Percentiles rank a stretch among this genome's conserved stretches.
Conservation (phyloP, 2,113 vertebrate species). For the Corythaixoides concolor region DNA sequence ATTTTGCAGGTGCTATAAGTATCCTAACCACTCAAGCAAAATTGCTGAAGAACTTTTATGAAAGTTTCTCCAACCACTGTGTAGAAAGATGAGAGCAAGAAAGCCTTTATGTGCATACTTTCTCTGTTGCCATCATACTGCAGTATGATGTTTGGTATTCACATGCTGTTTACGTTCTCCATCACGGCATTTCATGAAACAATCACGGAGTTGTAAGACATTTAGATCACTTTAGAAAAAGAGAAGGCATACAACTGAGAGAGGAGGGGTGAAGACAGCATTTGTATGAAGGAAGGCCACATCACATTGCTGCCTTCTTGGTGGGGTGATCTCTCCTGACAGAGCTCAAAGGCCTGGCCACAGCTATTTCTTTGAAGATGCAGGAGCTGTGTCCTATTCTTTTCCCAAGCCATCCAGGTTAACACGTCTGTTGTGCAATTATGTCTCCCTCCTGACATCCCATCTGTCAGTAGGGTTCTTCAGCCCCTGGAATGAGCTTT, state of each 20-base stretch:
- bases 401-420: neutral
- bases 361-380: conserved; percentile 10
- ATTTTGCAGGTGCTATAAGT: neutral
- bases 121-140: neutral
- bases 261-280: neutral
- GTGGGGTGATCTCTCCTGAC: neutral
- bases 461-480: neutral
- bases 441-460: neutral
- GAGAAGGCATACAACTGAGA: neutral
- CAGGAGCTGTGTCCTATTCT: neutral
- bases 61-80: neutral
- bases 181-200: neutral
- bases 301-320: neutral
- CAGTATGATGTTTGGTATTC: neutral
- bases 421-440: conserved; percentile 6
- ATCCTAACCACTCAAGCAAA: neutral
- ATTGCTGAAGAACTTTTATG: neutral
- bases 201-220: neutral
- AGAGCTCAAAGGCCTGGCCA: conserved; percentile 14
- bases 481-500: conserved; percentile 9
- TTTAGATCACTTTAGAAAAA: neutral
- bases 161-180: neutral
- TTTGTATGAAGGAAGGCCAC: neutral
- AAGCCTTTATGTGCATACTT: neutral
- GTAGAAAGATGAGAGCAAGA: neutral